phyloP scores from a whole-genome alignment of 2,797 vertebrate species.

The Peromyscus eremicus region DNA sequence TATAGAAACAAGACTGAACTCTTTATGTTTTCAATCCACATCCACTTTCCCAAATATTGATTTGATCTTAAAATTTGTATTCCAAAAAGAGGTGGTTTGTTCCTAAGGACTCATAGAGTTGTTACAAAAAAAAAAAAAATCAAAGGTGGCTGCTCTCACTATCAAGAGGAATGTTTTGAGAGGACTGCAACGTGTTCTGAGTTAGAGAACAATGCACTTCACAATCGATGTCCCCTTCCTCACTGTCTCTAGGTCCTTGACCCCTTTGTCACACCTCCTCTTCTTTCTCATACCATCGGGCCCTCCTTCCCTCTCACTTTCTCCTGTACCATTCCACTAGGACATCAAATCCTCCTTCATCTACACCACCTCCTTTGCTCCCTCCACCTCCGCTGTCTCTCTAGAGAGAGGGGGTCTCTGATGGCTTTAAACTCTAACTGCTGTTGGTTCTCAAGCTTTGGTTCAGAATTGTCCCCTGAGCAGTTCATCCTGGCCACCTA shows the following conservation, averaged over 20 bases:
- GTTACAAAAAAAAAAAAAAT: background rate
- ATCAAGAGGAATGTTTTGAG: constrained; percentile 6
- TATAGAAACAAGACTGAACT: background rate
- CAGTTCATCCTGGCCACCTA: background rate
- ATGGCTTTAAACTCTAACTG: background rate
- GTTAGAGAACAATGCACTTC: background rate
- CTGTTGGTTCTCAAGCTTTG: background rate
- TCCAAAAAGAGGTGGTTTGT: background rate
- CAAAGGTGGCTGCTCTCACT: background rate
- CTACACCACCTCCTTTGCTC: background rate
- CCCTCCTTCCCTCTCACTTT: background rate
- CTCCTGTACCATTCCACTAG: background rate
- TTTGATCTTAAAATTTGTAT: constrained; percentile 57
- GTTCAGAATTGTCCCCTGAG: background rate
- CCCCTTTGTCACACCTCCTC: background rate
- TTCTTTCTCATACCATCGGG: background rate
- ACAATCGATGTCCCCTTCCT: background rate
- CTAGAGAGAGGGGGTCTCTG: background rate
- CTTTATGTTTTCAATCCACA: background rate
- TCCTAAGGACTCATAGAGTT: constrained; percentile 52
- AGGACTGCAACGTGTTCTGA: background rate
- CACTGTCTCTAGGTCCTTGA: background rate
- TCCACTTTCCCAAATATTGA: background rate
- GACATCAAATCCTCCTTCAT: background rate
- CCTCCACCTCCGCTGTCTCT: background rate